phyloP scores from a whole-genome alignment of 2,888 invertebrate genomes.

The Drosophila austrosaltans region DNA sequence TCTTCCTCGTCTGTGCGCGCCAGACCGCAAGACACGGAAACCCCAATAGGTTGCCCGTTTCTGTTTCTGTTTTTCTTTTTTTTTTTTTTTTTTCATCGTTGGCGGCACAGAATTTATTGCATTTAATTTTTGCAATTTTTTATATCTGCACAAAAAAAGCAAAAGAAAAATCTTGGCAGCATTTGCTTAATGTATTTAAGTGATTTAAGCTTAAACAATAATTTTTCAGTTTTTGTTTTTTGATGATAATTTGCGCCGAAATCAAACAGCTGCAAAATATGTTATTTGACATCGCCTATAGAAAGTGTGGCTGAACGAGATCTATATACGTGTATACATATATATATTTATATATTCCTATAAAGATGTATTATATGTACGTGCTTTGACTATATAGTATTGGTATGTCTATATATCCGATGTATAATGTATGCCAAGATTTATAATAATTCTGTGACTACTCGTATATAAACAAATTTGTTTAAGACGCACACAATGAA shows the following conservation, averaged over 20 bases:
- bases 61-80: constrained; percentile 13
- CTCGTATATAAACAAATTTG: constrained; percentile 73
- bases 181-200: constrained; percentile 57
- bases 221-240: constrained; percentile 46
- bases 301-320: constrained; percentile 69
- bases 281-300: constrained; percentile 62
- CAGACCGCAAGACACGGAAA: constrained; percentile 76
- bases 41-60: constrained; percentile 54
- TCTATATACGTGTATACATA: constrained; percentile 23
- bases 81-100: constrained; percentile 36
- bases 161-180: constrained; percentile 44
- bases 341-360: constrained; percentile 24
- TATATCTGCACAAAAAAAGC: constrained; percentile 1
- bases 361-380: constrained; percentile 6
- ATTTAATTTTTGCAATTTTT: constrained; percentile 51
- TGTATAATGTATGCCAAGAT: constrained; percentile 57
- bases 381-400: constrained; percentile 18
- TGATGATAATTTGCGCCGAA: constrained; percentile 73
- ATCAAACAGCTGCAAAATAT: constrained; percentile 73
- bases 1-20: constrained; percentile 46
- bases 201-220: constrained; percentile 71
- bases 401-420: constrained; percentile 22
- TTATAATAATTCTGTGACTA: constrained; percentile 61
- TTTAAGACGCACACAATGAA: constrained; percentile 58
- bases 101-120: constrained; percentile 65